Base-by-base conservation (phyloP, 1,140 invertebrate species). In the Pseudobourletiella spinata region DNA sequence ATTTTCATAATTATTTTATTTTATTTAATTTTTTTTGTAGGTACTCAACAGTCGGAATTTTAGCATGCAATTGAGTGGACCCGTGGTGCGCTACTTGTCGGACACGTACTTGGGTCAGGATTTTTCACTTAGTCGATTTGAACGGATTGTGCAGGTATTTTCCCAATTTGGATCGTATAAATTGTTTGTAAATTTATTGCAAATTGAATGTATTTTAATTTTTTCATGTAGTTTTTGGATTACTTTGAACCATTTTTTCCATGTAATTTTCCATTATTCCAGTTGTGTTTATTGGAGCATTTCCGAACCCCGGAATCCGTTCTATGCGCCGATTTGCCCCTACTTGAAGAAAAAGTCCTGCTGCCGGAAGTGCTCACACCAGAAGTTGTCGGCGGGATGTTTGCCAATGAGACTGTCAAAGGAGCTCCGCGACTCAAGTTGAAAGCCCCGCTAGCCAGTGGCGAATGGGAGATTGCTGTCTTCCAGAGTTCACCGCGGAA, bases 261-360 rank as follows among this genome's bases (percentile, higher is more conserved):
- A n/a, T n/a, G n/a, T n/a, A n/a, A n/a, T n/a, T n/a, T 26, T 39
- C 8, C 22, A 16, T 39, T 29, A 16, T 44, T 46, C 14, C 24
- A 66, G 61, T 18, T 66, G 2, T 67, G 65, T 54, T 26, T 67
- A 29, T 2, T 67, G 16, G 58, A 67, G n/a, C 58, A 61, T 48
- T 67, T 51, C 35, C 24, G 55, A 15, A 24, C 8, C 20, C 22
- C 56, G 24, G 51, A 63, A 54, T 63, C 65, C 11, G 18, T 66
- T 2, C 46, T 66, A 6, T 59, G 65, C 20, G 25, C 16, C 29
- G 24, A 29, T n/a, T 18, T 3, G 0, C 26, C 46, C 20, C 11
- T 18, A 32, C 46, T 59, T 1, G 6, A 3, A 30, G 25, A 59
- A 11, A 11, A 1, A 1, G 20, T 59, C 1, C 32, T 8, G 6